Conservation (phyloP, 2,888 invertebrate genomes). For the Busseola fusca region DNA sequence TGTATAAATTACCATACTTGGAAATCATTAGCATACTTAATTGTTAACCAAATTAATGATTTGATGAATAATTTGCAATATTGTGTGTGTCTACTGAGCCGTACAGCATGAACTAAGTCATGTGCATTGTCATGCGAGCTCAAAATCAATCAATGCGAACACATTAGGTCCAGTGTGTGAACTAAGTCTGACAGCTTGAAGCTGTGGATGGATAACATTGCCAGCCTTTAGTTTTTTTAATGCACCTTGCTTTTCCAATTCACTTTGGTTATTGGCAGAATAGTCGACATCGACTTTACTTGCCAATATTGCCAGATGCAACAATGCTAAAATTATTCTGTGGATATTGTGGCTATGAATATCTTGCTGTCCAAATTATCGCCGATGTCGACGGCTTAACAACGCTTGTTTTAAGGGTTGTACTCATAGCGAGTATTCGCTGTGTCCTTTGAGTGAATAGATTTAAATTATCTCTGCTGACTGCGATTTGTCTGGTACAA, state of each 20-base stretch:
- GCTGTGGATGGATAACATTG: conserved; percentile 8
- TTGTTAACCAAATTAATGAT: conserved; percentile 17
- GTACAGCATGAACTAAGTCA: conserved; percentile 17
- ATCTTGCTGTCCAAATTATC: conserved; percentile 17
- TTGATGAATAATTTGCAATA: conserved; percentile 41
- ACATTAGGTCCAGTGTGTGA: conserved; percentile 41
- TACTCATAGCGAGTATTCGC: neutral
- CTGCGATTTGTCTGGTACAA: no score
- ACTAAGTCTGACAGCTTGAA: conserved; percentile 33
- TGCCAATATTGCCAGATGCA: no score
- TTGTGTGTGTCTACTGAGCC: conserved; percentile 22
- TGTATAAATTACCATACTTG: conserved; percentile 4
- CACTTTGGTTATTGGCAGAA: no score
- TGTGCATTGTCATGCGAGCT: conserved; percentile 24
- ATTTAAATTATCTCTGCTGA: neutral
- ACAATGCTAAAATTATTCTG: no score
- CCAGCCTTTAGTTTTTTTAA: neutral
- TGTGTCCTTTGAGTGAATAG: neutral
- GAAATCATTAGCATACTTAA: conserved; percentile 26
- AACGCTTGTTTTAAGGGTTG: conserved; percentile 2
- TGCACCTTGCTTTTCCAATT: no score
- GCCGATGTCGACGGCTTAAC: neutral
- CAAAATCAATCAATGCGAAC: conserved; percentile 38
- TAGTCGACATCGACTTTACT: no score
- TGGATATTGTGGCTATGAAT: conserved; percentile 19